phyloP scores from a whole-genome alignment of 2,797 vertebrate genomes.

The Clarias pachynema region DNA sequence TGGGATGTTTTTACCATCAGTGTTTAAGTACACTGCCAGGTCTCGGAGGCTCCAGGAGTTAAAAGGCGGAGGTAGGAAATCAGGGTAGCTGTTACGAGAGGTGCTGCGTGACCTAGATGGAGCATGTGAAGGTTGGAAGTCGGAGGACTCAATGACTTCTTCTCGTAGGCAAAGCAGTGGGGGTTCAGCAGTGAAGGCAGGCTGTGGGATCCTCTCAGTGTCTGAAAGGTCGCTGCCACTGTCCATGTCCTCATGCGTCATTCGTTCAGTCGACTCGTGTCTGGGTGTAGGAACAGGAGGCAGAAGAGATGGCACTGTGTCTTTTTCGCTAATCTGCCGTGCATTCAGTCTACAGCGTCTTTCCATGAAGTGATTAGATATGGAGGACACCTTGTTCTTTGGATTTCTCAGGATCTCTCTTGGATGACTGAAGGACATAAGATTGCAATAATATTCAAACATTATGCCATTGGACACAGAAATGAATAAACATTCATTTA shows the following conservation, averaged over 20 bases:
- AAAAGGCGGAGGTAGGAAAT: conserved; percentile 89
- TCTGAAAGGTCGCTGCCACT: conserved; percentile 90
- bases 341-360: conserved; percentile 34
- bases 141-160: conserved; percentile 76
- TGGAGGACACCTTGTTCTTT: conserved; percentile 22
- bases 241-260: conserved; percentile 68
- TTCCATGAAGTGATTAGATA: conserved; percentile 45
- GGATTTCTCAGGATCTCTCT: conserved; percentile 51
- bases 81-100: conserved; percentile 74
- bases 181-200: conserved; percentile 68
- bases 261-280: conserved; percentile 24
- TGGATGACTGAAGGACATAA: conserved; percentile 51
- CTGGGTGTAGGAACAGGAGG: not conserved
- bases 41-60: conserved; percentile 87
- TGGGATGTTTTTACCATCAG: conserved; percentile 66
- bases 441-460: not conserved
- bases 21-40: conserved; percentile 77
- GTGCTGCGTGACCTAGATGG: conserved; percentile 51
- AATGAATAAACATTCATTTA: not conserved
- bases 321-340: conserved; percentile 30
- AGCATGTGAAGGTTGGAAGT: conserved; percentile 52
- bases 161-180: conserved; percentile 85
- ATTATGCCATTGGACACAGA: not conserved
- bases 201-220: conserved; percentile 77
- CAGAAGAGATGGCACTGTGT: conserved; percentile 33